Evolutionary conservation across 2,113 vertebrate genomes (phyloP).

Genomic region (Otus sunia): DNA sequence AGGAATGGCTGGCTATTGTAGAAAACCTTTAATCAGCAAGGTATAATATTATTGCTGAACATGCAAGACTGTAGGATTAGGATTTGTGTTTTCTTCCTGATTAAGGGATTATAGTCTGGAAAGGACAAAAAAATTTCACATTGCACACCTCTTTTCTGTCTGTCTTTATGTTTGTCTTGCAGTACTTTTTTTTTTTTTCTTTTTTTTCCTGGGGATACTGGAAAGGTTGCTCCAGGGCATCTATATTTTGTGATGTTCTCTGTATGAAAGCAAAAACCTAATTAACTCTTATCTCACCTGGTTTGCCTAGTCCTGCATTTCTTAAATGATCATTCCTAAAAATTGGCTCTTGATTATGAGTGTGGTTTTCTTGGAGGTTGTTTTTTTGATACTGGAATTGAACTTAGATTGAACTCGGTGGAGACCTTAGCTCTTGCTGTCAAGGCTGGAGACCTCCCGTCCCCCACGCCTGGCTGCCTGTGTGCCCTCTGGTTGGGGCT

Average conservation of each 20-base stretch:
- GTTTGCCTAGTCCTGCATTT: neutral
- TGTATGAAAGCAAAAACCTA: neutral
- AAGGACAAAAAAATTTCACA: neutral
- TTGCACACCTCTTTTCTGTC: neutral
- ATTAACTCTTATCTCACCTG: neutral
- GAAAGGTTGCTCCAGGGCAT: neutral
- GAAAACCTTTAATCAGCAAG: neutral
- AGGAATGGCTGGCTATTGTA: neutral
- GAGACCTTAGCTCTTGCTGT: neutral
- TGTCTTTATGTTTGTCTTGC: neutral
- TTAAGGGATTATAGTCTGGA: neutral
- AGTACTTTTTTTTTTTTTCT: neutral
- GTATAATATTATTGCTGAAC: neutral
- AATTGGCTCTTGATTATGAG: neutral
- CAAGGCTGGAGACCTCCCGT: rapidly evolving
- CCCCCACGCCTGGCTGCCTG: rapidly evolving
- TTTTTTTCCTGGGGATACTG: neutral
- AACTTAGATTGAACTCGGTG: neutral
- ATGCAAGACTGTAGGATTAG: neutral
- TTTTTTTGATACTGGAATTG: neutral
- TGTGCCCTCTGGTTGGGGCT: neutral
- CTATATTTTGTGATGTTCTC: neutral
- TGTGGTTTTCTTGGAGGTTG: neutral
- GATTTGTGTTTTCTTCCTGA: neutral
- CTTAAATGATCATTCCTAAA: neutral